Evolutionary conservation across 2,888 invertebrate genomes (phyloP).

Genomic region (Dendrolimus pini): DNA sequence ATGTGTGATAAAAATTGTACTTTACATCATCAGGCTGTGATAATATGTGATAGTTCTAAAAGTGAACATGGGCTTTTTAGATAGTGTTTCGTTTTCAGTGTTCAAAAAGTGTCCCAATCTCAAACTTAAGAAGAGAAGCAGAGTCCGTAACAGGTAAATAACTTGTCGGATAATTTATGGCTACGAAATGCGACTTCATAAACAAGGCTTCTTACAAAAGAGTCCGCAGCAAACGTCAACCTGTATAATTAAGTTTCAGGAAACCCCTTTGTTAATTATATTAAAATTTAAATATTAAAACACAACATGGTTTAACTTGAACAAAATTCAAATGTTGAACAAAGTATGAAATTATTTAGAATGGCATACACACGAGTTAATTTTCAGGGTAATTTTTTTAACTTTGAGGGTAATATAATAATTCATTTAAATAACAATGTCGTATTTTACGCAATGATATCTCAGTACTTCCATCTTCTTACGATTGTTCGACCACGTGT

Average conservation of each 20-base stretch:
- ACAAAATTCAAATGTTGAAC: background rate
- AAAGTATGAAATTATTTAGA: background rate
- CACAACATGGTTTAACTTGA: background rate
- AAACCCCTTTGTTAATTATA: background rate
- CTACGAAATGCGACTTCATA: constrained; percentile 1
- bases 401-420: too few relatives aligned
- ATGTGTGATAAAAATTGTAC: constrained; percentile 36
- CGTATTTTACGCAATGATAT: background rate
- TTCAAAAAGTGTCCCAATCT: constrained; percentile 64
- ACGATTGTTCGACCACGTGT: background rate
- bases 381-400: too few relatives aligned
- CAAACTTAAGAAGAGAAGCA: constrained; percentile 41
- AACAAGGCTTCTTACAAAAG: background rate
- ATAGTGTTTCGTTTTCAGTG: constrained; percentile 53
- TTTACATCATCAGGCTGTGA: constrained; percentile 27
- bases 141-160: constrained; percentile 38
- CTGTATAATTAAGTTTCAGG: background rate
- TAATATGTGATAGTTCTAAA: constrained; percentile 19
- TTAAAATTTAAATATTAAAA: background rate
- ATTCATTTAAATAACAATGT: too few relatives aligned
- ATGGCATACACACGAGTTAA: background rate
- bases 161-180: constrained; percentile 4
- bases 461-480: background rate
- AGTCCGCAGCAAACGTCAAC: background rate
- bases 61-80: constrained; percentile 50